Evolutionary conservation across 2,797 vertebrate genomes (phyloP), one percentile per base, ranked within the genome.

Genomic region (Poeciliopsis presidionis): DNA sequence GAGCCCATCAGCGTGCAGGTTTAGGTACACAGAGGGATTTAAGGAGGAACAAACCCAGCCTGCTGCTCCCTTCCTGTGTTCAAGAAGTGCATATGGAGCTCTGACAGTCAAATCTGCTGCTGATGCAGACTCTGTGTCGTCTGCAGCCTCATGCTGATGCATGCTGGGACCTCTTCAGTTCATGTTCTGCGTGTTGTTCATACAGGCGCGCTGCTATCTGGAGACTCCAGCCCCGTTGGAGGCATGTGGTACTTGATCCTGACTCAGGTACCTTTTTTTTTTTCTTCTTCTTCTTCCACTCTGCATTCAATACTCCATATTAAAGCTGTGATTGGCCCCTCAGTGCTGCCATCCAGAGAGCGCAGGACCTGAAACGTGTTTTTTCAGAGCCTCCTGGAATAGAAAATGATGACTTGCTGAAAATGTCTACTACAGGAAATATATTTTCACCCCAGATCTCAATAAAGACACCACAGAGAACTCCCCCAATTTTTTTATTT

Each of bases 331-430:
- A 74, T 81, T 16, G 70, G 84, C 86, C 88, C 79, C 81, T 89
- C 36, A 84, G 82, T 74, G 83, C 76, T 57, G 78, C 89, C 89
- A 82, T 67, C 71, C 39, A 2, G 75, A 81, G 79, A 83, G 88
- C 82, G 72, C 61, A 71, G 82, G 70, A 25, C 84, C 87, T 86
- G 90, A 91, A 92, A 85, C 70, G 18, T 75, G 84, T 89, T 90
- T 89, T 72, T 88, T 88, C 4, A 33, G 61, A 82, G 77, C 80
- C 82, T 92, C 89, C 86, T 89, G 89, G 90, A 94, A 90, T 92
- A 92, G 85, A 94, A 90, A 89, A 77, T 93, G 93, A 93, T 94
- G 94, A 94, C 86, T 71, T 33, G 46, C 81, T 16, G 77, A 89
- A 81, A 84, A 86, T 78, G 84, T 82, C 86, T 82, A 84, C 57